Percentiles rank a stretch among this genome's conserved stretches.
Conservation (phyloP, 2,113 vertebrate genomes). For the Oxyruncus cristatus region DNA sequence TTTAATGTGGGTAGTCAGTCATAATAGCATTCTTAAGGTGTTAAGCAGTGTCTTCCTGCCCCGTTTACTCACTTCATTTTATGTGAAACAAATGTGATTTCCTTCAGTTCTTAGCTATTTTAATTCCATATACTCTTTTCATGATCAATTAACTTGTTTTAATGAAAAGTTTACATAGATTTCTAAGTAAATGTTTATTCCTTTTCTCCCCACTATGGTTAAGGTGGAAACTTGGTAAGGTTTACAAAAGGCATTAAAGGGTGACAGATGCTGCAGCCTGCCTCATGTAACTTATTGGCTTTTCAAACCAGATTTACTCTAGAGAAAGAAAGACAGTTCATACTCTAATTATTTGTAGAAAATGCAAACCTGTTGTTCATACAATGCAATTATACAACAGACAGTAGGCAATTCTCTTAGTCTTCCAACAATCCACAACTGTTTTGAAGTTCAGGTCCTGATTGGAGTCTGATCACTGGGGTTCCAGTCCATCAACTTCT, state of each 20-base stretch:
- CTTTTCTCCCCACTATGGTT: not conserved
- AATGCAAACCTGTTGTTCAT: not conserved
- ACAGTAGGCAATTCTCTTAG: not conserved
- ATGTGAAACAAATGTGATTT: conserved; percentile 2
- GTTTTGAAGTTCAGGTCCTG: not conserved
- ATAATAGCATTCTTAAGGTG: not conserved
- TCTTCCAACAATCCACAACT: not conserved
- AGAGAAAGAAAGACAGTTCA: not conserved
- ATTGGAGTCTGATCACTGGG: not conserved
- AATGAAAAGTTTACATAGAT: not conserved
- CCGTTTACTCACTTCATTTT: not conserved
- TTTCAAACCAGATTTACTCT: not conserved
- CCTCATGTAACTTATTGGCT: not conserved
- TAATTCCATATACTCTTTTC: not conserved
- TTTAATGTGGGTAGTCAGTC: not conserved
- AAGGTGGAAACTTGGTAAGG: not conserved
- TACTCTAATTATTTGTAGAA: not conserved
- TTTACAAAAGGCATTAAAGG: not conserved
- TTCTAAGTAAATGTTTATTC: not conserved
- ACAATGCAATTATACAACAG: not conserved
- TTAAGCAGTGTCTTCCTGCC: conserved; percentile 9
- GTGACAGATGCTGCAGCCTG: not conserved
- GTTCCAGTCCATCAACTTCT: not conserved
- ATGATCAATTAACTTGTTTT: not conserved
- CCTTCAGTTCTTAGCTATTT: not conserved